These are phyloP conservation scores for Hydrophis major DNA, from an alignment of 2,797 vertebrate species.

Conservation along the genomic window DNA sequence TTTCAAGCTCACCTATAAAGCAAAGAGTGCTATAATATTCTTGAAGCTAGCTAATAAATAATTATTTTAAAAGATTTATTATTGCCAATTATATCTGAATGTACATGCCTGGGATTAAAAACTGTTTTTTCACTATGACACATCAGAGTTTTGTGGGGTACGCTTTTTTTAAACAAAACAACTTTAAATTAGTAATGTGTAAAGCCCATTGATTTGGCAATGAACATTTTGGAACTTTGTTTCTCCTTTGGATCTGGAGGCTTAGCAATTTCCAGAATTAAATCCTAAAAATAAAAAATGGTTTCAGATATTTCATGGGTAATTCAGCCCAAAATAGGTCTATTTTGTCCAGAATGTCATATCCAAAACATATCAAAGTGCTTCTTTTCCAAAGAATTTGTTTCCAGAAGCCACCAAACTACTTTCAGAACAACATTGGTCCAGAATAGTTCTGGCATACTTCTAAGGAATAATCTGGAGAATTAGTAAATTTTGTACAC, in stretches of 20 bases:
- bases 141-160: not conserved
- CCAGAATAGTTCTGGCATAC: not conserved
- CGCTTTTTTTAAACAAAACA: not conserved
- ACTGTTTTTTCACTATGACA: not conserved
- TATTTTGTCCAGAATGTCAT: not conserved
- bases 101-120: not conserved
- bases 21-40: slow-evolving; percentile 7
- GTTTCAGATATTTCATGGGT: not conserved
- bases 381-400: not conserved
- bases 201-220: not conserved
- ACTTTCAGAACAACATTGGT: not conserved
- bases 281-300: not conserved
- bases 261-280: not conserved
- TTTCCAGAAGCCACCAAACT: not conserved
- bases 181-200: not conserved
- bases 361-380: not conserved
- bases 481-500: not conserved
- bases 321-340: not conserved
- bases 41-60: not conserved
- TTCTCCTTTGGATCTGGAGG: not conserved
- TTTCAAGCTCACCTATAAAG: slow-evolving; percentile 81
- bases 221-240: not conserved
- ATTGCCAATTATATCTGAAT: not conserved
- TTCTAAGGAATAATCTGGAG: not conserved
- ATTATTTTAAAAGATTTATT: not conserved